Conservation (phyloP, 2,797 vertebrate species). For the Lycodopsis pacificus region DNA sequence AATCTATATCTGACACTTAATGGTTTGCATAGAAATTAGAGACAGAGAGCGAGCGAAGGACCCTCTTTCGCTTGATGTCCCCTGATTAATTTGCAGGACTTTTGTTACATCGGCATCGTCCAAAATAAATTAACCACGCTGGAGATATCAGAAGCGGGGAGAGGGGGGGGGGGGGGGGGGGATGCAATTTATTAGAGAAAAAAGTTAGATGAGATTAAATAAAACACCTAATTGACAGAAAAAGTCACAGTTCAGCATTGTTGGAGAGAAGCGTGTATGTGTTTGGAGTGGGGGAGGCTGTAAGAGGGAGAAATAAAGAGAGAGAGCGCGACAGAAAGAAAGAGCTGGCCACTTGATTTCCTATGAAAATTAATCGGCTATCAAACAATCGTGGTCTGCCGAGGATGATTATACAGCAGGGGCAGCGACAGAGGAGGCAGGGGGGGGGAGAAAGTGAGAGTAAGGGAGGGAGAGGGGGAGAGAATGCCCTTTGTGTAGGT, state of each 20-base stretch:
- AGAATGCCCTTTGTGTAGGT: conserved; percentile 99
- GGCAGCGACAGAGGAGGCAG: conserved; percentile 76
- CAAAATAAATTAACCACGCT: conserved; percentile 84
- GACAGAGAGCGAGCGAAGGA: conserved; percentile 61
- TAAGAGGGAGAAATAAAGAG: conserved; percentile 54
- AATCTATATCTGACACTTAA: conserved; percentile 98
- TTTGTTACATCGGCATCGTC: conserved; percentile 84
- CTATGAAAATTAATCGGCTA: conserved; percentile 99
- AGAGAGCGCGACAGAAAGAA: conserved; percentile 61
- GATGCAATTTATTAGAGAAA: conserved; percentile 72
- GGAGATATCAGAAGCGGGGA: conserved; percentile 78
- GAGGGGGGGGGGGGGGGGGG: background rate
- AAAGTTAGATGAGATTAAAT: conserved; percentile 85
- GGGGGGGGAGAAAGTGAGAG: conserved; percentile 45
- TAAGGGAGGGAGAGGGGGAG: conserved; percentile 60
- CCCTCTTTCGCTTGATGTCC: conserved; percentile 85
- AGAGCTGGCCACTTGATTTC: conserved; percentile 97
- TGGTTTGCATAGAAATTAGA: conserved; percentile 96
- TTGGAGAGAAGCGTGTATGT: conserved; percentile 57
- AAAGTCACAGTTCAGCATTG: conserved; percentile 85
- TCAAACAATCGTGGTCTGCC: conserved; percentile 99
- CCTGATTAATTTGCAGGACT: conserved; percentile 90
- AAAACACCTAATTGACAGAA: conserved; percentile 95
- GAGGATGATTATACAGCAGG: conserved; percentile 99
- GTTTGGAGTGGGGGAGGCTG: conserved; percentile 37